Evolutionary conservation across 1,140 invertebrate species (phyloP), one percentile per base, ranked within the genome.

Genomic region (Lepidurus packardi): DNA sequence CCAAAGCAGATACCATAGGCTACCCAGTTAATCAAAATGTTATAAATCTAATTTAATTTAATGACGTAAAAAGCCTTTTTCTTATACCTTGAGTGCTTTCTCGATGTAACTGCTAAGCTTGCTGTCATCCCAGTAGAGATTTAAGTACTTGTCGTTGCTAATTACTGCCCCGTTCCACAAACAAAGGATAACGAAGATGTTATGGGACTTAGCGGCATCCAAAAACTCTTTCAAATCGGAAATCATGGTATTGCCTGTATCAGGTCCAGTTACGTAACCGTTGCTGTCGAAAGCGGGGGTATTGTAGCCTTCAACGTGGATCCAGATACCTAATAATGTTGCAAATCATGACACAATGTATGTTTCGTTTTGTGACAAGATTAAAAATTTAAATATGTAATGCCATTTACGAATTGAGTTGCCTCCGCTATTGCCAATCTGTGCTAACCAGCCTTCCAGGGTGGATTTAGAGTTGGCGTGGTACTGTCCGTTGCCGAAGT

Each of bases 121-220:
- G 42, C 74, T 74, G 9, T 84, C 83, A 78, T 86, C 85, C 78
- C 80, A 82, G 65, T 86, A 82, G 24, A 87, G 80, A 76, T 84
- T 81, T 53, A 84, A 82, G 65, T 81, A 80, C 1, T 82, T 78
- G 45, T 86, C 83, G 43, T 83, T 85, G 76, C 79, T 80, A 77
- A 83, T 79, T 8, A 84, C 80, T 7, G 86, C 86, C 10, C 83
- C 85, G 79, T 87, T 87, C 85, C 85, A 87, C 42, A 87, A 80
- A 2, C 80, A 82, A 13, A 84, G 81, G 76, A 85, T 84, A 0
- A 86, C 82, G 25, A 86, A 81, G n/a, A 86, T 83, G 78, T 85
- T 82, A 75, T 82, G 80, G 13, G 65, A 75, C 43, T 80, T 11
- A 82, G 86, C 82, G 43, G 78, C 79, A 44, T 83, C 82, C 0